phyloP scores from a whole-genome alignment of 2,113 vertebrate genomes.

The Columba janthina region DNA sequence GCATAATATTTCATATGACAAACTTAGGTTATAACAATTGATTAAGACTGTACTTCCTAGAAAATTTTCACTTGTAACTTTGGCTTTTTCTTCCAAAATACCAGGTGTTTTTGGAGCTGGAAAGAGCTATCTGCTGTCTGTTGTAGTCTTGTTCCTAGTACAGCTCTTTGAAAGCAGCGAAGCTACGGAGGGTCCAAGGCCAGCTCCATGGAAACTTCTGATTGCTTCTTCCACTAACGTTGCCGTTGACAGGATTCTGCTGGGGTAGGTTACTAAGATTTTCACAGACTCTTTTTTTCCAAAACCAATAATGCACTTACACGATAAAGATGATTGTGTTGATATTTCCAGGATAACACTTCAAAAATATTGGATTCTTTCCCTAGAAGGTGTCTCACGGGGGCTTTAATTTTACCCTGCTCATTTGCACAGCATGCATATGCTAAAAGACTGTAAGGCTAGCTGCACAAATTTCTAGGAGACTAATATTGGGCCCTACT shows the following conservation, averaged over 20 bases:
- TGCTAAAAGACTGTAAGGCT: neutral
- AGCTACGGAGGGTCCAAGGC: neutral
- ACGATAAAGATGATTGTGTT: neutral
- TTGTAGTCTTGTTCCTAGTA: conserved; percentile 79
- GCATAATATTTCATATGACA: neutral
- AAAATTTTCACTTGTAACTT: neutral
- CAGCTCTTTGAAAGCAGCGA: conserved; percentile 77
- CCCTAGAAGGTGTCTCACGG: neutral
- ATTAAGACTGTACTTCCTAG: neutral
- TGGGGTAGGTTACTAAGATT: conserved; percentile 69
- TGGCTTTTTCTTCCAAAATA: conserved; percentile 17
- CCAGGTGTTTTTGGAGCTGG: conserved; percentile 84
- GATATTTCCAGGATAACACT: neutral
- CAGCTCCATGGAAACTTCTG: conserved; percentile 77
- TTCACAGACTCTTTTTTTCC: neutral
- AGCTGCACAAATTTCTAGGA: neutral
- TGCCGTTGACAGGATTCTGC: conserved; percentile 81
- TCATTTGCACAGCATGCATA: neutral
- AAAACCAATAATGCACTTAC: rapidly evolving
- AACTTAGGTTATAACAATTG: neutral
- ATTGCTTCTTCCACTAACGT: conserved; percentile 82
- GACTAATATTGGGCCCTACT: neutral
- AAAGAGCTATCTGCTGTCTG: conserved; percentile 82
- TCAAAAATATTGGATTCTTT: neutral
- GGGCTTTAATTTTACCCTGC: neutral